Evolutionary conservation across 2,888 invertebrate genomes (phyloP).

Genomic region (Spicauda simplicius): DNA sequence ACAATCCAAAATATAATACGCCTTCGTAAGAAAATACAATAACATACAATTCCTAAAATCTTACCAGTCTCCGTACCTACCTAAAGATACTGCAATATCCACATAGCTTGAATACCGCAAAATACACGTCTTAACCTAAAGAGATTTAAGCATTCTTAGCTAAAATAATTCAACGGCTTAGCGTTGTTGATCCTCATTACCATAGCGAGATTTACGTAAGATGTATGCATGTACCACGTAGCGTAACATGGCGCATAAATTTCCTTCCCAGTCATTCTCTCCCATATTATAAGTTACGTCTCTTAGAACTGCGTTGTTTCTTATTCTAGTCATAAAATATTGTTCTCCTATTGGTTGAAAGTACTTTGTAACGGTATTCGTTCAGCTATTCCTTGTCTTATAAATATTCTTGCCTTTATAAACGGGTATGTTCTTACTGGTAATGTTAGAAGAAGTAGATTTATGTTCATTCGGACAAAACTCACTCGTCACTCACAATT

Average conservation of each 20-base stretch:
- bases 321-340: not conserved
- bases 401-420: too few species aligned
- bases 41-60: too few species aligned
- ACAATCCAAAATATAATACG: too few species aligned
- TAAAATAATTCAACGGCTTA: conserved; percentile 34
- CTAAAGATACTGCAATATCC: not conserved
- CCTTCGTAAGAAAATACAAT: too few species aligned
- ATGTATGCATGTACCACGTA: conserved; percentile 30
- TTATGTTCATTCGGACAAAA: too few species aligned
- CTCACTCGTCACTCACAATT: too few species aligned
- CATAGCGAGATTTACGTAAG: conserved; percentile 34
- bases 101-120: conserved; percentile 4
- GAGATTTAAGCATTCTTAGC: conserved; percentile 32
- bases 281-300: conserved; percentile 21
- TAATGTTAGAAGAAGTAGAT: too few species aligned
- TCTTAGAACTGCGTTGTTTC: conserved; percentile 13
- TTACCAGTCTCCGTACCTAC: not conserved
- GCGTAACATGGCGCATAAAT: conserved; percentile 30
- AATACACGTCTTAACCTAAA: conserved; percentile 22
- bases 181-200: conserved; percentile 35
- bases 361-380: too few species aligned
- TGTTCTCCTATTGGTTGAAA: too few species aligned
- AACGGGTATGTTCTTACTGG: too few species aligned
- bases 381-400: too few species aligned
- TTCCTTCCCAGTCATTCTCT: conserved; percentile 28